Evolutionary conservation across 2,797 vertebrate genomes (phyloP), one percentile per base, ranked within the genome.

Genomic region (Fistularia tabacaria): DNA sequence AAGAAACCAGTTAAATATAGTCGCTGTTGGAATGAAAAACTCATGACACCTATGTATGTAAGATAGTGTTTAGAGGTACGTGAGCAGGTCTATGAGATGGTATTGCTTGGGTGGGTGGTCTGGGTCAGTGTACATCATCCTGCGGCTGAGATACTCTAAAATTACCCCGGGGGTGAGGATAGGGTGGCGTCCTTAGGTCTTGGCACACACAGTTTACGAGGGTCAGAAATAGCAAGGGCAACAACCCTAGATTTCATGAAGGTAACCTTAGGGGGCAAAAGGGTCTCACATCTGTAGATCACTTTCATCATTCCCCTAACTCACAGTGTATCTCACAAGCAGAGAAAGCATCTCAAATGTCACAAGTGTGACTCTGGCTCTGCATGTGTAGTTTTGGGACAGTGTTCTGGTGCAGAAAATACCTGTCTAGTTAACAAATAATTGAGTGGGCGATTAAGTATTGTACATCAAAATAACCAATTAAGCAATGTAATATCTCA

Each of bases 181-280:
- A 89, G 82, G n/a, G 79, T 84, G 90, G 90, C 89, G 90, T 89
- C 90, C 84, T 57, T 57, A 49, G 82, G 90, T 89, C 87, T 87
- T 80, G 84, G 85, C 85, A 79, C 84, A 74, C 74, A 61, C 57
- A 51, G 76, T 90, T 91, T 91, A 90, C 55, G 88, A 79, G 66
- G 71, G 68, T 87, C 75, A 65, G 81, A 88, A 89, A 91, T 89
- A 88, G 85, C 60, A 71, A 65, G 69, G 60, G 40, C 77, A 67
- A 64, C 72, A 77, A 49, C 73, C 67, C 51, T 42, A 41, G 59
- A 58, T 64, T 68, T 57, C 44, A 7, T 60, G 13, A 59, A 63
- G 67, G 65, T 54, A 82, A 79, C 77, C 65, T 67, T 53, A 64
- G 47, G 70, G 62, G 66, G 74, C 47, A 53, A 45, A 69, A 62